Evolutionary conservation across 1,140 invertebrate genomes (phyloP).

Genomic region (Drosophila setifemur): DNA sequence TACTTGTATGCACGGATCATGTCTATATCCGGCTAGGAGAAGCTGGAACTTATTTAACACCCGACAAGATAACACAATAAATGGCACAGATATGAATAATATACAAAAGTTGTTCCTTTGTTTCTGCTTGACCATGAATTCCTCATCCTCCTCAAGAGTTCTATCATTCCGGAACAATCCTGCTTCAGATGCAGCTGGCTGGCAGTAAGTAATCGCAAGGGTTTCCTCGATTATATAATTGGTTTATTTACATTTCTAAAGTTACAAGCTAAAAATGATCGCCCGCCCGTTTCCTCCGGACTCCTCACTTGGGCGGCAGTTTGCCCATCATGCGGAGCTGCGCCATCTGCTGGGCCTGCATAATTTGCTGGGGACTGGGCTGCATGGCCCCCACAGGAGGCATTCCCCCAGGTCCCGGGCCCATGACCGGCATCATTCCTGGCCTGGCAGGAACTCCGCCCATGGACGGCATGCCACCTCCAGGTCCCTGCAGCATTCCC

Average conservation of each 20-base stretch:
- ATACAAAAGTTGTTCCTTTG: slow-evolving; percentile 15
- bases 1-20: slow-evolving; percentile 54
- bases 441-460: slow-evolving; percentile 45
- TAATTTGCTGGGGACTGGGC: slow-evolving; percentile 82
- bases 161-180: too few species aligned
- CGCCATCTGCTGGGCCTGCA: slow-evolving; percentile 83
- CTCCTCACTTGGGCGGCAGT: slow-evolving; percentile 58
- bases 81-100: slow-evolving; percentile 67
- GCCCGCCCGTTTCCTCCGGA: neutral
- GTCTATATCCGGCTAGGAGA: slow-evolving; percentile 52
- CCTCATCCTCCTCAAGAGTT: too few species aligned
- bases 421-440: slow-evolving; percentile 59
- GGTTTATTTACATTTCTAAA: slow-evolving; percentile 28
- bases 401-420: slow-evolving; percentile 51
- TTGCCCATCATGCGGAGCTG: slow-evolving; percentile 83
- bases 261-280: slow-evolving; percentile 9
- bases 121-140: too few species aligned
- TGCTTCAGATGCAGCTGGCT: too few species aligned
- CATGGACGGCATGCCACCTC: slow-evolving; percentile 50
- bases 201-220: too few species aligned
- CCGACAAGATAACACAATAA: slow-evolving; percentile 64
- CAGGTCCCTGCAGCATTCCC: slow-evolving; percentile 40
- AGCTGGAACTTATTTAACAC: slow-evolving; percentile 38
- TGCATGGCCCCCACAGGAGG: slow-evolving; percentile 51
- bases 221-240: too few species aligned